Base-by-base conservation (phyloP, 2,113 vertebrate genomes). In the Struthio camelus region DNA sequence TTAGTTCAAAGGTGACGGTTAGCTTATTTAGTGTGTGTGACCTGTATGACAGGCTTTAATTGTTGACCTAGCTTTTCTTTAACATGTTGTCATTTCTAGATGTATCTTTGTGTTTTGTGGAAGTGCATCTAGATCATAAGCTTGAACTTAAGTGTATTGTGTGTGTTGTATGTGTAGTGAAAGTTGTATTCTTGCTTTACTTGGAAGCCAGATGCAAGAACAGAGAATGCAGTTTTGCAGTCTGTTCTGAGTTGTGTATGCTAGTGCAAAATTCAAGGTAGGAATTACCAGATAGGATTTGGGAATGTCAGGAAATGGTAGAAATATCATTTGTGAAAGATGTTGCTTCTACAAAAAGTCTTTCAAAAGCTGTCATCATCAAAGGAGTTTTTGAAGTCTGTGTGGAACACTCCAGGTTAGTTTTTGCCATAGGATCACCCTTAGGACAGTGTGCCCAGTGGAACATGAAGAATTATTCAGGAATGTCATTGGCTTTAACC, bases 381-480 rank as follows among this genome's bases (percentile, higher is more conserved):
- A 22, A 61, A 19, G 38, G 36, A 27, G 14, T 7, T 22, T 51
- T 25, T 42, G 2, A 20, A 65, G 64, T 15, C 59, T 58, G 53
- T 58, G 53, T 30, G 30, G 40, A 53, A 64, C n/a, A 53, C 17
- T 34, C 64, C 46, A 23, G 24, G 42, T 0, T 44, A n/a, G 3
- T 76, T 5, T 24, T 46, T 87, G 70, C 46, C 6, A 0, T 20
- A 38, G 61, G 40, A 17, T 30, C 44, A 20, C n/a, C 19, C 58
- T 58, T 50, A 15, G 62, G 54, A 24, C 30, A 38, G 16, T 0
- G 1, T 8, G 3, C 27, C 38, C 27, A 20, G 19, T 64, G 44
- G 50, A 53, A 11, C 15, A 24, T 32, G 32, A 24, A 42, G 64
- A 50, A 27, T 61, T 32, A 17, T 40, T 42, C 46, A 50, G 50